phyloP scores from a whole-genome alignment of 2,888 invertebrate genomes.

The Uloborus plumipes region DNA sequence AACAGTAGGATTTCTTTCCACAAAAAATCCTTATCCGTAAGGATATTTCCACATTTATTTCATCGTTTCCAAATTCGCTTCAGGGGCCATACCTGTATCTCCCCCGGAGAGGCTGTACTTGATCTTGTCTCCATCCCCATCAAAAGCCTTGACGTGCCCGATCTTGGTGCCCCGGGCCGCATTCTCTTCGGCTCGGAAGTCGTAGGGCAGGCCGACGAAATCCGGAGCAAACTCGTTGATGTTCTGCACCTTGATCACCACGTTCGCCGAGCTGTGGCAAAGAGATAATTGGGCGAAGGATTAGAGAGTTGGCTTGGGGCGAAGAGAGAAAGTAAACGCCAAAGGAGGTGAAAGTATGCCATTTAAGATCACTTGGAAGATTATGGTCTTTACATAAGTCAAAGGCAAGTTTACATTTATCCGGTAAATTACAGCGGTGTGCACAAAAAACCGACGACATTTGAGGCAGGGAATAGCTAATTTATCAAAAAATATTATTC shows the following conservation, averaged over 20 bases:
- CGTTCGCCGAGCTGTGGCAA: constrained; percentile 65
- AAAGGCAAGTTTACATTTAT: no score
- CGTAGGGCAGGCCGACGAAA: constrained; percentile 69
- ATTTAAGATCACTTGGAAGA: no score
- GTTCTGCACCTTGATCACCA: constrained; percentile 69
- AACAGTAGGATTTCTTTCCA: no score
- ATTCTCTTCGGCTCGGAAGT: constrained; percentile 66
- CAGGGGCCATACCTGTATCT: constrained; percentile 63
- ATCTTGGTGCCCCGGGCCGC: constrained; percentile 67
- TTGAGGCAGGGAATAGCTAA: no score
- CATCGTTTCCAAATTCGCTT: not conserved
- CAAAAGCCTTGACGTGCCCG: constrained; percentile 69
- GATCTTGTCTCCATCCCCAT: constrained; percentile 68
- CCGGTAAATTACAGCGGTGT: no score
- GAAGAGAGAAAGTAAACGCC: not conserved
- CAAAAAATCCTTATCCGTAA: not conserved
- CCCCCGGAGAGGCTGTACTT: constrained; percentile 68
- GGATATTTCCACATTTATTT: not conserved
- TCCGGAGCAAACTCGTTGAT: constrained; percentile 72
- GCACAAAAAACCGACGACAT: no score
- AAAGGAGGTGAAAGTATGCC: no score
- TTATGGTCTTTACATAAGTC: no score
- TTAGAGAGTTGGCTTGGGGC: no score
- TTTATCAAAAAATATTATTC: no score
- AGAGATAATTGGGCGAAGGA: not conserved